Base-by-base conservation (phyloP, 2,113 vertebrate species). In the Microtus pennsylvanicus region DNA sequence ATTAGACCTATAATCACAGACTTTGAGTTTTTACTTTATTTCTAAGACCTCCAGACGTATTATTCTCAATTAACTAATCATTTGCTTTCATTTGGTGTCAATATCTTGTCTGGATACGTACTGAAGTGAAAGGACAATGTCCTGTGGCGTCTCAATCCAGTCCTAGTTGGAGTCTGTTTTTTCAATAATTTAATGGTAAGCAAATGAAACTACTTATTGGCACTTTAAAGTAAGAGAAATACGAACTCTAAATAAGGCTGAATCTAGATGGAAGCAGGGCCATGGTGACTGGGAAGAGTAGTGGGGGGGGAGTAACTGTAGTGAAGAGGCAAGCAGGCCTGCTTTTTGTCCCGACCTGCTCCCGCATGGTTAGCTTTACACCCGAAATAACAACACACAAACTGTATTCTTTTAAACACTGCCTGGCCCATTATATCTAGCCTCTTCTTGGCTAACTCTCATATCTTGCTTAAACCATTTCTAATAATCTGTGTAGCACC, bases 191-290 rank as follows among this genome's bases (percentile, higher is more conserved):
- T 89, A 94, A 87, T 93, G 19, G 14, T 89, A 52, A 81, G 58
- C 4, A 45, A 58, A 90, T 47, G 90, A 52, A 76, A 86, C 82
- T 13, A 80, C 1, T 30, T 87, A 65, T 3, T 81, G 90, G 70
- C 78, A 81, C 52, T 69, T 87, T 89, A 63, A 52, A 89, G 81
- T 63, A 92, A 92, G 85, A 83, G 47, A 96, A 95, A 72, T 74
- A 80, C 69, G 13, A 63, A 19, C 55, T 47, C 63, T n/a, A 92
- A 92, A 72, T 28, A 94, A 85, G 30, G 13, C 38, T 45, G 38
- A 38, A 65, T 45, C 26, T 16, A 45, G 26, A 30, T 85, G 58
- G 58, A 8, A 65, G 35, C 4, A 38, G 26, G 42, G 38, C 4
- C 9, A 14, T 19, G 26, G n/a, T 58, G 38, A 17, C 81, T 42